These are phyloP conservation scores for Rhingia rostrata DNA, from an alignment of 2,888 invertebrate species.

Conservation along the genomic window DNA sequence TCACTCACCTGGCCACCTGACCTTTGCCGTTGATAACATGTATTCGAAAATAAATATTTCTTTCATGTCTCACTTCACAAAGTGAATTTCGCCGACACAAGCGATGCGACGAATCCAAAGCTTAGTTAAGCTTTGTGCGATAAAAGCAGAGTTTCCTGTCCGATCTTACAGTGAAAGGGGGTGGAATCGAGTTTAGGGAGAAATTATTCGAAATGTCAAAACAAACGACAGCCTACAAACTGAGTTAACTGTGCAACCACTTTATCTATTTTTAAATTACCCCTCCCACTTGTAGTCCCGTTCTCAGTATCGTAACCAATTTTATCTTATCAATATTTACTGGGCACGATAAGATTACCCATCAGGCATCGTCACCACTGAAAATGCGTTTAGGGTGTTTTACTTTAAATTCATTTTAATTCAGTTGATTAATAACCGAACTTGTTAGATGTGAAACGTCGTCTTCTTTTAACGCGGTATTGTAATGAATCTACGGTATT, in stretches of 20 bases:
- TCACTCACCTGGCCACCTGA: not conserved
- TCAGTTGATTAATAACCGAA: slow-evolving; percentile 9
- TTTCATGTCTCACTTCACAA: not conserved
- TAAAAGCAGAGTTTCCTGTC: not conserved
- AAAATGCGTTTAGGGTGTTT: slow-evolving; percentile 6
- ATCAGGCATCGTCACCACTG: slow-evolving; percentile 16
- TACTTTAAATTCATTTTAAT: slow-evolving; percentile 22
- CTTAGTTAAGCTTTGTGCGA: not conserved
- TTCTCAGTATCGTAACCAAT: not conserved
- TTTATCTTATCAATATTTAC: slow-evolving; percentile 51
- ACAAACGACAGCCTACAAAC: not conserved
- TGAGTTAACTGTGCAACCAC: slow-evolving; percentile 3
- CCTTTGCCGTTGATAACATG: not conserved
- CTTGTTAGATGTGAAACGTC: slow-evolving; percentile 18
- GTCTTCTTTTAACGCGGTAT: slow-evolving; percentile 1
- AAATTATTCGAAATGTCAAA: not conserved
- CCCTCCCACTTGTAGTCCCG: not conserved
- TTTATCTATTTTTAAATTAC: slow-evolving; percentile 16
- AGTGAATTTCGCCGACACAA: not conserved
- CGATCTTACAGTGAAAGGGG: not conserved
- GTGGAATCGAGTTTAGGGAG: not conserved
- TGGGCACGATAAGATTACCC: slow-evolving; percentile 51
- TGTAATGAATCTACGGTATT: slow-evolving; percentile 35
- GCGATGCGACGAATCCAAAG: not conserved
- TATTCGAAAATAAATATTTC: not conserved